These are phyloP conservation scores for Luidia sarsii DNA, from an alignment of 53 echinoderm and acorn worm species.

Conservation along the genomic window DNA sequence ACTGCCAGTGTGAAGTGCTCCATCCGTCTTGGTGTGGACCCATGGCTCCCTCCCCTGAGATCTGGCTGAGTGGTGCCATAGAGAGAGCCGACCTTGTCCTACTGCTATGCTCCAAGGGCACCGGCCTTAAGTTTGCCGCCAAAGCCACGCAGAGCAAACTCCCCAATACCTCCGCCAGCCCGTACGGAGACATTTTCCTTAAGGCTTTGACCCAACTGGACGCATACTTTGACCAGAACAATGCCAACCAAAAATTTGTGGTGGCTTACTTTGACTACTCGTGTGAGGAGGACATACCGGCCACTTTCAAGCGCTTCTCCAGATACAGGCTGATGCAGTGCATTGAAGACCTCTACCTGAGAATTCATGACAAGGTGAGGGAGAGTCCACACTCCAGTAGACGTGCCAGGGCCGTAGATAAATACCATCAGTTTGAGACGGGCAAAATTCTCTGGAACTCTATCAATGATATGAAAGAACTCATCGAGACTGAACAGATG, in stretches of 20 bases:
- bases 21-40: slow-evolving; percentile 20
- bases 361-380: slow-evolving; percentile 34
- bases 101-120: slow-evolving; percentile 50
- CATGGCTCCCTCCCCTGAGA: slow-evolving; percentile 11
- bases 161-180: not conserved
- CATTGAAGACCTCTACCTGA: slow-evolving; percentile 27
- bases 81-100: slow-evolving; percentile 40
- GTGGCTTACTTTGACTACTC: slow-evolving; percentile 55
- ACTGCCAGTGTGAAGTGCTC: slow-evolving; percentile 31
- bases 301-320: slow-evolving; percentile 30
- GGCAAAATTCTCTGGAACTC: slow-evolving; percentile 18
- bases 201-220: slow-evolving; percentile 21
- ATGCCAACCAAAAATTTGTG: slow-evolving; percentile 46
- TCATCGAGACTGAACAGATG: slow-evolving; percentile 13
- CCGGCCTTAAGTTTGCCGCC: slow-evolving; percentile 16
- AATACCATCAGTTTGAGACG: not conserved
- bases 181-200: slow-evolving; percentile 52
- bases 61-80: slow-evolving; percentile 56
- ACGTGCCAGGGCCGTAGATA: not conserved
- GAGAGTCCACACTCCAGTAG: slow-evolving; percentile 25
- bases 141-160: not conserved
- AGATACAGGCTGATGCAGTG: slow-evolving; percentile 26
- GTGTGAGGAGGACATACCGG: slow-evolving; percentile 25
- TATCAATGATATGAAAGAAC: slow-evolving; percentile 42
- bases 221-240: slow-evolving; percentile 8